phyloP scores from a whole-genome alignment of 2,797 vertebrate species.

The Pitangus sulphuratus region DNA sequence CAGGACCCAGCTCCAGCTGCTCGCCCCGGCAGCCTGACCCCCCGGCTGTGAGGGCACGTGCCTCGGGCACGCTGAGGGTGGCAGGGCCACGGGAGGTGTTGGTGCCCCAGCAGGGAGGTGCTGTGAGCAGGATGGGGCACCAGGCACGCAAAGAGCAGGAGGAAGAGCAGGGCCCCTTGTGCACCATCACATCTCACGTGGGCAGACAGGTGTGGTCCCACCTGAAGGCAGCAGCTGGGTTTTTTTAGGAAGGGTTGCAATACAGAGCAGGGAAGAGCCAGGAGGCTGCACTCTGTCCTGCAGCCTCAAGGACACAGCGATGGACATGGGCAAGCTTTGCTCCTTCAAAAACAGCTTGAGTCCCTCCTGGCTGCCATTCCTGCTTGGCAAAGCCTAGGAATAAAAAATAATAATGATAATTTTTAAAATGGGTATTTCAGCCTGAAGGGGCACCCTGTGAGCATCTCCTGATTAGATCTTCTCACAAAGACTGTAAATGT shows the following conservation, averaged over 20 bases:
- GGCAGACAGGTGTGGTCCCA: background rate
- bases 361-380: background rate
- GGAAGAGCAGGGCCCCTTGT: fast-evolving
- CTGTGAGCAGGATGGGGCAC: fast-evolving
- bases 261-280: background rate
- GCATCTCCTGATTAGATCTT: background rate
- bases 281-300: background rate
- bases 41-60: background rate
- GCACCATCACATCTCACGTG: background rate
- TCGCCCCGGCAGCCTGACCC: background rate
- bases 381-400: background rate
- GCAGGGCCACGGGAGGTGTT: too few relatives aligned
- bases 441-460: background rate
- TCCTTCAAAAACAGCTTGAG: background rate
- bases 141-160: background rate
- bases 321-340: background rate
- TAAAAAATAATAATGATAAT: background rate
- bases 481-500: background rate
- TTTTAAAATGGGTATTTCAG: background rate
- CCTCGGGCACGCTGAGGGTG: fast-evolving
- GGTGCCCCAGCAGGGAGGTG: background rate
- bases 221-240: background rate
- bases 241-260: background rate
- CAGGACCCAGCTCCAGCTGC: background rate
- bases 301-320: background rate